Evolutionary conservation across 2,113 vertebrate genomes (phyloP).

Genomic region (Pholis gunnellus): DNA sequence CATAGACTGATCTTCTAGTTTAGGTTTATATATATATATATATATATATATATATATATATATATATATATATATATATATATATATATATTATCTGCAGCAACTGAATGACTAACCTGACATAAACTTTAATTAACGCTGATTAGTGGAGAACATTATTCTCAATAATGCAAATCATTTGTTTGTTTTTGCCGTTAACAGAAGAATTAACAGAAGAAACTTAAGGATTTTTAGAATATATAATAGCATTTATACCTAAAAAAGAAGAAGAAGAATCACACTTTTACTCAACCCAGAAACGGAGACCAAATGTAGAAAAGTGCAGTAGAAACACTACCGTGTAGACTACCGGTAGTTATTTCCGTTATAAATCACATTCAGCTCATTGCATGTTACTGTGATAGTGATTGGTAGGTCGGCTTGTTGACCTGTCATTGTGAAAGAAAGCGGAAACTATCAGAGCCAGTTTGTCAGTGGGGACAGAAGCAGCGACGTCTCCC

Average conservation of each 20-base stretch:
- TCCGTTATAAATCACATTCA: slow-evolving; percentile 33
- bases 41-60: too few species aligned
- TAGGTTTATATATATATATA: background rate
- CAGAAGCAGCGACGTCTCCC: slow-evolving; percentile 30
- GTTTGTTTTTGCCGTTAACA: background rate
- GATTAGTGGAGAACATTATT: background rate
- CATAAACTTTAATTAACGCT: background rate
- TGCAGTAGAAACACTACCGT: background rate
- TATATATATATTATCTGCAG: background rate
- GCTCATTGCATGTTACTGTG: slow-evolving; percentile 42
- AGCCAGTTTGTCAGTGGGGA: slow-evolving; percentile 19
- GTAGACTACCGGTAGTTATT: background rate
- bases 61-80: too few species aligned
- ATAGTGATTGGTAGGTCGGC: slow-evolving; percentile 29
- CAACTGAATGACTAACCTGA: background rate
- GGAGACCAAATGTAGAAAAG: background rate
- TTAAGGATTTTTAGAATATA: background rate
- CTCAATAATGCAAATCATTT: background rate
- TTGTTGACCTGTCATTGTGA: slow-evolving; percentile 55
- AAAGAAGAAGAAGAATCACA: background rate
- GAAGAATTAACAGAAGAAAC: background rate
- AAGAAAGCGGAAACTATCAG: slow-evolving; percentile 72
- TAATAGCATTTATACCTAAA: background rate
- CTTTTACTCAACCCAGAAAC: background rate
- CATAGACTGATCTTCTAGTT: background rate